Conservation (phyloP, 2,888 invertebrate species). For the Sphaerophoria rueppellii region DNA sequence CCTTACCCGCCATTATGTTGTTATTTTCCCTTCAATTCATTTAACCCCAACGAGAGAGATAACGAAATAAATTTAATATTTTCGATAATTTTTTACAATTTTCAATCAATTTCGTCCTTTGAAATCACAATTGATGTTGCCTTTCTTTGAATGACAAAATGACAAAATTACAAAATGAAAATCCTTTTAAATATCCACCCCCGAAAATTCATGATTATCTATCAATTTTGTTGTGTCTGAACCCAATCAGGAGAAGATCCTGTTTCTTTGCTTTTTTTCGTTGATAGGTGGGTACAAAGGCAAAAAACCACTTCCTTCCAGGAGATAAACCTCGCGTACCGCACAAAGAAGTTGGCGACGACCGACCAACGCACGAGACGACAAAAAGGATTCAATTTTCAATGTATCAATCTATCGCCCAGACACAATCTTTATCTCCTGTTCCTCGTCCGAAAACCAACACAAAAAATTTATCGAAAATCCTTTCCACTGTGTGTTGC, state of each 20-base stretch:
- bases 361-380: not conserved
- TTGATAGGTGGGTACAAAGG: conserved; percentile 26
- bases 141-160: not conserved
- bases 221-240: conserved; percentile 23
- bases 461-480: conserved; percentile 19
- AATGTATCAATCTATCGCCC: conserved; percentile 72
- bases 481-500: conserved; percentile 23
- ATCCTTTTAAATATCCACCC: conserved; percentile 54
- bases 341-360: conserved; percentile 48
- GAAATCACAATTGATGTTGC: conserved; percentile 41
- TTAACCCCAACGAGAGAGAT: conserved; percentile 48
- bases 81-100: conserved; percentile 66
- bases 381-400: conserved; percentile 71
- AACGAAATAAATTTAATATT: conserved; percentile 61
- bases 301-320: conserved; percentile 71
- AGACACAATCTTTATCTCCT: conserved; percentile 55
- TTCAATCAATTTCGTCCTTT: conserved; percentile 69
- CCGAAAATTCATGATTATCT: conserved; percentile 61
- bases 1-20: conserved; percentile 39
- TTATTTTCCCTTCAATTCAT: conserved; percentile 51
- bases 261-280: no score
- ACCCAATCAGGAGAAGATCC: not conserved
- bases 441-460: not conserved
- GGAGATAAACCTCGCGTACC: conserved; percentile 63
- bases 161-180: conserved; percentile 3